These are phyloP conservation scores for Chironex yamaguchii DNA, from an alignment of 30 jellyfish, hydroid and myxozoan species.

Conservation along the genomic window DNA sequence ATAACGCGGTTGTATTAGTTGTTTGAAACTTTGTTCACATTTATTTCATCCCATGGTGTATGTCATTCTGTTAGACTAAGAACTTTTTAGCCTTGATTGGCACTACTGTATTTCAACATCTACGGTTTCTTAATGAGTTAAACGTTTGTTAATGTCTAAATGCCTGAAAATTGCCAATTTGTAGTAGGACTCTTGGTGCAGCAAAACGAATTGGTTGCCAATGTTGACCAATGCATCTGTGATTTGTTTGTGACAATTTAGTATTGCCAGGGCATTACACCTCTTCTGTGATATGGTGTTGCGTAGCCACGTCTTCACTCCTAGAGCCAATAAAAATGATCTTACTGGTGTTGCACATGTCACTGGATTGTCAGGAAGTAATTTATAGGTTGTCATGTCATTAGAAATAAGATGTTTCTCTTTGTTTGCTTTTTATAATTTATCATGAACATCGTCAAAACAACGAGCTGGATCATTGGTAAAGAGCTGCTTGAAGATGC, in stretches of 20 bases:
- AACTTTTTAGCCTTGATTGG: too few relatives aligned
- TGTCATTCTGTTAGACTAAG: too few relatives aligned
- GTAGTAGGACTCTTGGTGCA: not conserved
- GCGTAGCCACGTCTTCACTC: slow-evolving; percentile 38
- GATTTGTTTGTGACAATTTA: slow-evolving; percentile 17
- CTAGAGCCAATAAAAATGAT: slow-evolving; percentile 41
- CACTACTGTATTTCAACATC: too few relatives aligned
- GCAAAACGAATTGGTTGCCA: not conserved
- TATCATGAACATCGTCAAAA: not conserved
- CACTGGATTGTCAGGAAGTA: slow-evolving; percentile 41
- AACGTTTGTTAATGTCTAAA: too few relatives aligned
- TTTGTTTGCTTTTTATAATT: slow-evolving; percentile 3
- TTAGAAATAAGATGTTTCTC: slow-evolving; percentile 14
- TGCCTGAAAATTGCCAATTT: slow-evolving; percentile 8
- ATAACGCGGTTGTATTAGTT: too few relatives aligned
- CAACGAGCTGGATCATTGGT: slow-evolving; percentile 4
- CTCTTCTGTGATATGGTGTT: slow-evolving; percentile 38
- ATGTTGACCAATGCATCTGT: slow-evolving; percentile 18
- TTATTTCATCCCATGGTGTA: too few relatives aligned
- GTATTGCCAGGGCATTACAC: too few relatives aligned
- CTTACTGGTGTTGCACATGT: slow-evolving; percentile 51
- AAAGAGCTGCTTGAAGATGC: not conserved
- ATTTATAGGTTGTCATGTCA: not conserved
- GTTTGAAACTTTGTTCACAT: too few relatives aligned
- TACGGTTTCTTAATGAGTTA: too few relatives aligned